These are phyloP conservation scores for Hirundo rustica DNA, from an alignment of 2,797 vertebrate genomes.

Conservation along the genomic window DNA sequence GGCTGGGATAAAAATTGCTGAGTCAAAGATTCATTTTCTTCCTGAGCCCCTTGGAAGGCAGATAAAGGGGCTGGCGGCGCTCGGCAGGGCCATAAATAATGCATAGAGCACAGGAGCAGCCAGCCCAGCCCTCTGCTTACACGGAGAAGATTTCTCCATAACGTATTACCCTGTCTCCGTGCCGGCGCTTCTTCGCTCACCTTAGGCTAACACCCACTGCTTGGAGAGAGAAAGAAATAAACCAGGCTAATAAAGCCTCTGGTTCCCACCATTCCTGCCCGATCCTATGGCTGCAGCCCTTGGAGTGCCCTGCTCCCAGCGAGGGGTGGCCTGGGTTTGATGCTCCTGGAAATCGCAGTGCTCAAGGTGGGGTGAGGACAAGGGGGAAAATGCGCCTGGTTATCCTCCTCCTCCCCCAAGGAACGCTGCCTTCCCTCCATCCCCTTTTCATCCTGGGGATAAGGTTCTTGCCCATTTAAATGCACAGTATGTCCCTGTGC, in stretches of 20 bases:
- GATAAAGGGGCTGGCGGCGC: neutral
- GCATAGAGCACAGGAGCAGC: slow-evolving; percentile 42
- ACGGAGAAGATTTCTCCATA: slow-evolving; percentile 8
- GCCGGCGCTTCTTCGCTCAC: neutral
- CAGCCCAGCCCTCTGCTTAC: slow-evolving; percentile 41
- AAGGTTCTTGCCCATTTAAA: neutral
- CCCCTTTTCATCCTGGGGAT: neutral
- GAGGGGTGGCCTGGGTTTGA: accelerated
- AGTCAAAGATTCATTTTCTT: slow-evolving; percentile 66
- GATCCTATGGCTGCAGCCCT: neutral
- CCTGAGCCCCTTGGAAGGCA: slow-evolving; percentile 39
- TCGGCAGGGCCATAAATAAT: slow-evolving; percentile 63
- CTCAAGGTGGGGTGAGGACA: neutral
- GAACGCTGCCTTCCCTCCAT: accelerated
- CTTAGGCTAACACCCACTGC: neutral
- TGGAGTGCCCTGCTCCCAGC: neutral
- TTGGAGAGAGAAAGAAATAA: neutral
- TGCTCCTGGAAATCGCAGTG: accelerated
- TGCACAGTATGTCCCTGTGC: neutral
- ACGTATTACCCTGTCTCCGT: neutral
- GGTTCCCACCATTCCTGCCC: neutral
- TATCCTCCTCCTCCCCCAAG: neutral
- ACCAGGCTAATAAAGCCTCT: neutral
- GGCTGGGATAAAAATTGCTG: slow-evolving; percentile 56
- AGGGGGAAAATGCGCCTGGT: neutral